phyloP scores from a whole-genome alignment of 2,113 vertebrate genomes.

The Alaudala cheleensis region DNA sequence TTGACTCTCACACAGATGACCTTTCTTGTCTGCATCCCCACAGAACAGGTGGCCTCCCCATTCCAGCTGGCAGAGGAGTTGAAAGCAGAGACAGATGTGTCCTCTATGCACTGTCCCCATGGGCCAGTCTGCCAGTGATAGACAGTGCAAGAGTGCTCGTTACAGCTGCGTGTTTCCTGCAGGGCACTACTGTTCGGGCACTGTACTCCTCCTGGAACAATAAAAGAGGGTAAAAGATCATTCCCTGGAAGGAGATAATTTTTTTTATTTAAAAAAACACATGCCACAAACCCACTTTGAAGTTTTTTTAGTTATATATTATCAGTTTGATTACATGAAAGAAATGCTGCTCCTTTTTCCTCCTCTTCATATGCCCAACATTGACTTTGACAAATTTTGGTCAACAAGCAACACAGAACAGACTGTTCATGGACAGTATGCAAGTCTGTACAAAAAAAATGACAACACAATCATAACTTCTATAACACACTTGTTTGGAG shows the following conservation, averaged over 20 bases:
- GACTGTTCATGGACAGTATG: neutral
- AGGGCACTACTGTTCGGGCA: conserved; percentile 91
- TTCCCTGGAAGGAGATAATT: neutral
- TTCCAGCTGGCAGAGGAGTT: conserved; percentile 79
- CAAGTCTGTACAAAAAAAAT: neutral
- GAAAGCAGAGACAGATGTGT: conserved; percentile 81
- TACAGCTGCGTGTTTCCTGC: conserved; percentile 91
- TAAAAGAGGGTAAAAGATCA: neutral
- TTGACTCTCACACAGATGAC: conserved; percentile 98
- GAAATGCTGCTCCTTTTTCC: neutral
- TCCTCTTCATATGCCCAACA: neutral
- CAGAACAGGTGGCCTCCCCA: conserved; percentile 80
- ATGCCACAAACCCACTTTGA: neutral
- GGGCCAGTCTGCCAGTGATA: conserved; percentile 96
- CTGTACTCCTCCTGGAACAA: conserved; percentile 79
- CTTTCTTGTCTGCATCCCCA: conserved; percentile 94
- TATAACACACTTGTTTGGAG: neutral
- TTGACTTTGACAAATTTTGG: neutral
- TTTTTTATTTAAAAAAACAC: neutral
- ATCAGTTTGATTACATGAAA: neutral
- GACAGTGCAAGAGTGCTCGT: conserved; percentile 93
- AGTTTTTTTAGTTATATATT: neutral
- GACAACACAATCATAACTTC: neutral
- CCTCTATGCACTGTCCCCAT: conserved; percentile 92
- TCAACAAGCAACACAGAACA: neutral